These are phyloP conservation scores for Corapipo altera DNA, from an alignment of 2,113 vertebrate species.

Conservation along the genomic window DNA sequence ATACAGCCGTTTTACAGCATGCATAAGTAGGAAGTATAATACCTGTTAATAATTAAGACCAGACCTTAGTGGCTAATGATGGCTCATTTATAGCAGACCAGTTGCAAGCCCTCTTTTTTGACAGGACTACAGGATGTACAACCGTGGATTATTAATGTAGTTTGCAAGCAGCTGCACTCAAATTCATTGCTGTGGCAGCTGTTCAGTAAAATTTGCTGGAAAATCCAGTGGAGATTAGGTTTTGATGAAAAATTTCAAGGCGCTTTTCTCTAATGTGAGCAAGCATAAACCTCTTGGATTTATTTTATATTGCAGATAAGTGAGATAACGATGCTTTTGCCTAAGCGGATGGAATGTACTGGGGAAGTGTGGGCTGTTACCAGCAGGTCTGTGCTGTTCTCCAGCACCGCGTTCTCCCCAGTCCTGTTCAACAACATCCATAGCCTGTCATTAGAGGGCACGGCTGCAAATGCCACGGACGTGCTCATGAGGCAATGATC, in stretches of 20 bases:
- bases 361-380: not conserved
- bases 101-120: not conserved
- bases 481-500: rapidly evolving
- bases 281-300: not conserved
- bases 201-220: not conserved
- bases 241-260: constrained; percentile 7
- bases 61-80: not conserved
- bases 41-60: not conserved
- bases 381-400: not conserved
- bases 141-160: not conserved
- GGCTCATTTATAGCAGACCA: not conserved
- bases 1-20: not conserved
- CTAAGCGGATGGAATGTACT: not conserved
- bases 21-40: not conserved
- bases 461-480: not conserved
- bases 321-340: not conserved
- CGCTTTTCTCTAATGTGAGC: not conserved
- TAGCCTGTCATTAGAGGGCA: not conserved
- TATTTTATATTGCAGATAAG: not conserved
- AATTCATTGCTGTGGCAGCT: not conserved
- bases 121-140: not conserved
- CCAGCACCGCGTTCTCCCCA: not conserved
- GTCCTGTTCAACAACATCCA: not conserved
- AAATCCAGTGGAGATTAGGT: not conserved
- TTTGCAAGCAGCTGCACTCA: not conserved